These are phyloP conservation scores for Nestor notabilis DNA, from an alignment of 2,113 vertebrate species.

Conservation along the genomic window DNA sequence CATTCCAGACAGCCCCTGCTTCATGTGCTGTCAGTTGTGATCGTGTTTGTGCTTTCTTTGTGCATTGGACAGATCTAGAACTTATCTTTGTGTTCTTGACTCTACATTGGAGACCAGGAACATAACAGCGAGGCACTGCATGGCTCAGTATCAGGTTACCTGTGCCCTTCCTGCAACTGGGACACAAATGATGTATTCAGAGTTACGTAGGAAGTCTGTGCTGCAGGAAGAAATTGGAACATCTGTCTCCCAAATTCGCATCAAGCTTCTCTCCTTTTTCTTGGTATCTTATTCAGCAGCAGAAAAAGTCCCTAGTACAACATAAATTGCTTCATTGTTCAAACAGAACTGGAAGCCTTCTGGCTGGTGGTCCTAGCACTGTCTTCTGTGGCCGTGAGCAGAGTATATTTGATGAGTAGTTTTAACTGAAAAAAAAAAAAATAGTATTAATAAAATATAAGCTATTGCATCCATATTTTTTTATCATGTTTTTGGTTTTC, in stretches of 20 bases:
- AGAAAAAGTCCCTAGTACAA: not conserved
- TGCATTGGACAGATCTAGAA: not conserved
- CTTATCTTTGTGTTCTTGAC: not conserved
- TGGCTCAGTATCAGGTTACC: not conserved
- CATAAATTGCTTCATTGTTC: not conserved
- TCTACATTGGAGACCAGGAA: not conserved
- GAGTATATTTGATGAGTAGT: not conserved
- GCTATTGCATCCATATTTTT: not conserved
- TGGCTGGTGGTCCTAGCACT: not conserved
- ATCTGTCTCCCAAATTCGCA: not conserved
- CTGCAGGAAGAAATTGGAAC: not conserved
- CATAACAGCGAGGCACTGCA: not conserved
- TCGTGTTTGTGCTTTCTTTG: not conserved
- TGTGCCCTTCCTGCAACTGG: not conserved
- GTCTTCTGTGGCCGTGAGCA: not conserved
- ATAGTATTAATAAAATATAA: not conserved
- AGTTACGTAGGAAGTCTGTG: not conserved
- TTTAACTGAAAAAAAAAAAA: not conserved
- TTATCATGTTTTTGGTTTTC: not conserved
- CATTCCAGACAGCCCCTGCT: not conserved
- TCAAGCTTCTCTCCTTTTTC: not conserved
- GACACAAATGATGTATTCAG: not conserved
- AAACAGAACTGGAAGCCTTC: not conserved
- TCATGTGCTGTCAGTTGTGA: not conserved
- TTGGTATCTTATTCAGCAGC: not conserved